Evolutionary conservation across 2,113 vertebrate species (phyloP), one percentile per base, ranked within the genome.

Genomic region (Oncorhynchus kisutch): DNA sequence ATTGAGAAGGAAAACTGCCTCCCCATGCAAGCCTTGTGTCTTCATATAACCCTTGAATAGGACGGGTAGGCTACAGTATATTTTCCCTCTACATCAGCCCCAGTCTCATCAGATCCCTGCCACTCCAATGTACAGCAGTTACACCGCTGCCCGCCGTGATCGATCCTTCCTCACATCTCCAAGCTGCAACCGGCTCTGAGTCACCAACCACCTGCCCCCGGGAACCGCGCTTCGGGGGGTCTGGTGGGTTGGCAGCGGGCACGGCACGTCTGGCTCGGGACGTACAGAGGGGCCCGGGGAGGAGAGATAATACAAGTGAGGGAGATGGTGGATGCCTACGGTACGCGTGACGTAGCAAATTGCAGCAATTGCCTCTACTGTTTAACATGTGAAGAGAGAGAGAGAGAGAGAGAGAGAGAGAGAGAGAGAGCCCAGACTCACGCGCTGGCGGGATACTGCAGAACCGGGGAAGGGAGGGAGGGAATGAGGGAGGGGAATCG

Each of bases 281-380:
- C 76, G 45, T 1, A 24, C 45, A 3, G 12, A 59, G 39, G 31
- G 72, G 75, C 13, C 64, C 65, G 45, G 51, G 13, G 68, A 72
- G 67, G 14, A 20, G 34, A 6, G 57, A 8, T 54, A 45, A 45
- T 12, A 9, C 8, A 45, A 45, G 9, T 45, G 9, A 45, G 14
- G 77, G 70, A 39, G 49, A 8, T 51, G 72, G 76, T 75, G 69
- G 65, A 22, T 71, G 59, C 59, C 18, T 49, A 24, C 71, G 73
- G 48, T 24, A 48, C 18, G 12, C 64, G 82, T 90, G 87, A 90
- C 91, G 91, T 84, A 78, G 78, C 85, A 84, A 92, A 91, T 89
- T 92, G 91, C 92, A 86, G 91, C 89, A 91, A 85, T 85, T 66
- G 66, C 76, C 73, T 18, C 51, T 74, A 68, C 31, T 45, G 31